phyloP scores from a whole-genome alignment of 2,888 invertebrate genomes.

The Leptopilina drosophilae region DNA sequence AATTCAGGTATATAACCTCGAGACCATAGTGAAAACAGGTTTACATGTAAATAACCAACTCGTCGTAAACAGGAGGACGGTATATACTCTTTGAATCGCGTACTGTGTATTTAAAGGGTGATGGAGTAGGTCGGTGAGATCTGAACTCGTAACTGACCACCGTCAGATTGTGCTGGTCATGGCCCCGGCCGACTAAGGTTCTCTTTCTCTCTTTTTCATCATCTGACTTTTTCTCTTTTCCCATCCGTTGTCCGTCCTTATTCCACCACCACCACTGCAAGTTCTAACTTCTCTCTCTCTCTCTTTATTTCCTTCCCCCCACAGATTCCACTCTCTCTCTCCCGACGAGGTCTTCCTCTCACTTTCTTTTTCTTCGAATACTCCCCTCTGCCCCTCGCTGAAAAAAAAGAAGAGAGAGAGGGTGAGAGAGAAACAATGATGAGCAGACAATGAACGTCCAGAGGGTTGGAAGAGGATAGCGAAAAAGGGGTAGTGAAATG shows the following conservation, averaged over 20 bases:
- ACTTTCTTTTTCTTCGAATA: constrained; percentile 27
- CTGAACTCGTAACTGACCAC: constrained; percentile 71
- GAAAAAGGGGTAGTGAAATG: constrained; percentile 49
- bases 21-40: constrained; percentile 41
- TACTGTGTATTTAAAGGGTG: constrained; percentile 37
- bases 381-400: background rate
- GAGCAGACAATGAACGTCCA: background rate
- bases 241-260: constrained; percentile 34
- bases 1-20: constrained; percentile 24
- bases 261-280: constrained; percentile 14
- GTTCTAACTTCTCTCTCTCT: constrained; percentile 29
- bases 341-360: constrained; percentile 29
- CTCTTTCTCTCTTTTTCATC: constrained; percentile 53
- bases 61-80: constrained; percentile 42
- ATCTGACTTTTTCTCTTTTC: constrained; percentile 44
- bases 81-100: background rate
- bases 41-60: constrained; percentile 45
- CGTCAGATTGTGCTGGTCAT: constrained; percentile 74
- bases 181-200: constrained; percentile 59
- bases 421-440: constrained; percentile 29
- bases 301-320: constrained; percentile 32
- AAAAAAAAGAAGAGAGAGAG: constrained; percentile 45
- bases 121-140: constrained; percentile 51
- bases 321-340: constrained; percentile 4
- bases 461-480: constrained; percentile 48